Conservation (phyloP, 2,888 invertebrate genomes). For the Rhodophaea formosa region DNA sequence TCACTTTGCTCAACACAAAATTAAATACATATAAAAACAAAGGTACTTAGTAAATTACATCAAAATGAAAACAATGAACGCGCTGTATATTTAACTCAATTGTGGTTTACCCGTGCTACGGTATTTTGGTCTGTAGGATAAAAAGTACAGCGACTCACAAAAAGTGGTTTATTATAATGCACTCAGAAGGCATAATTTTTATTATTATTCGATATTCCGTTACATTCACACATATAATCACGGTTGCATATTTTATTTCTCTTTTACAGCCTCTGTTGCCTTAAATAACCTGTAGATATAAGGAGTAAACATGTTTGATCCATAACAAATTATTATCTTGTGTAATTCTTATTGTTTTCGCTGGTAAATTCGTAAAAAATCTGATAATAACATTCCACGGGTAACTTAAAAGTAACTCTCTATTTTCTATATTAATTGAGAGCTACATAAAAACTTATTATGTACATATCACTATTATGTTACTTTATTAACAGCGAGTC, state of each 20-base stretch:
- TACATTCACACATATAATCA: no score
- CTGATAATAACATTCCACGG: constrained; percentile 52
- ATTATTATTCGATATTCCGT: no score
- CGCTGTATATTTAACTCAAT: not conserved
- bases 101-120: not conserved
- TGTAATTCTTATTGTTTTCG: not conserved
- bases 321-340: no score
- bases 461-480: constrained; percentile 41
- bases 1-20: not conserved
- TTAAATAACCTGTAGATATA: no score
- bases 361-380: not conserved
- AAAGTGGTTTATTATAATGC: not conserved
- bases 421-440: constrained; percentile 19
- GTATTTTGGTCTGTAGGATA: not conserved
- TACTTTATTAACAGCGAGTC: constrained; percentile 16
- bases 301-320: no score
- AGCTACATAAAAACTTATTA: constrained; percentile 35
- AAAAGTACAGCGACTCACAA: not conserved
- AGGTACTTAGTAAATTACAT: not conserved
- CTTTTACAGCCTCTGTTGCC: no score
- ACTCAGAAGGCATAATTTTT: no score
- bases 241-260: no score
- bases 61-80: not conserved
- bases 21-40: not conserved
- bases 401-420: constrained; percentile 22